Conservation (phyloP, 2,888 invertebrate genomes). For the Acleris sparsana region DNA sequence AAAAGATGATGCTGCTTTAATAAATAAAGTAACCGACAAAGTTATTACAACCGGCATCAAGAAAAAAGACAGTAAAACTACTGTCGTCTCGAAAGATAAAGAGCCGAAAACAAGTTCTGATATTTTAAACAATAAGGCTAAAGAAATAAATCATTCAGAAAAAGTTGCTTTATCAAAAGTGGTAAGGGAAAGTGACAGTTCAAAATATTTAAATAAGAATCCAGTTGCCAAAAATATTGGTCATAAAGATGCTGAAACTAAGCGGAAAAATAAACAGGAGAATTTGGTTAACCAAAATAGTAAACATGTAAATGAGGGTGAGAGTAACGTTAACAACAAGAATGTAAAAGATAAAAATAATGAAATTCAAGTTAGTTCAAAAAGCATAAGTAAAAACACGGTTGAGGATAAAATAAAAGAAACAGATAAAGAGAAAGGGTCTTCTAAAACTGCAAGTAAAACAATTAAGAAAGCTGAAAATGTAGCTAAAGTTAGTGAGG, state of each 20-base stretch:
- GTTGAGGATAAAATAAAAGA: slow-evolving; percentile 25
- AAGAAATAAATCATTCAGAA: slow-evolving; percentile 11
- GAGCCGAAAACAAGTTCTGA: slow-evolving; percentile 1
- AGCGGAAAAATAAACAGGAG: slow-evolving; percentile 26
- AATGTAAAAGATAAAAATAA: slow-evolving; percentile 27
- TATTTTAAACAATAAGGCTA: slow-evolving; percentile 21
- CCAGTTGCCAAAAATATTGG: background rate
- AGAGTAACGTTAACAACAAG: slow-evolving; percentile 19
- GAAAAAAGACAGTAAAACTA: background rate
- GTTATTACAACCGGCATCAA: background rate
- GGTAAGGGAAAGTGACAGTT: background rate
- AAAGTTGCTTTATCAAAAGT: background rate
- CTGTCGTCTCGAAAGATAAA: background rate
- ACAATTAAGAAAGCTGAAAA: background rate
- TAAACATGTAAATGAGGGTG: slow-evolving; percentile 27
- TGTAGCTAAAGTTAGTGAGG: background rate
- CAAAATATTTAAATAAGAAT: background rate
- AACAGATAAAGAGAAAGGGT: background rate
- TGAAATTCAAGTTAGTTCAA: background rate
- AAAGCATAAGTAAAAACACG: slow-evolving; percentile 15
- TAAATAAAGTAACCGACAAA: background rate
- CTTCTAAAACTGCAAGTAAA: background rate
- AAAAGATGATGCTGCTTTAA: background rate
- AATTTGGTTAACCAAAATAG: slow-evolving; percentile 22
- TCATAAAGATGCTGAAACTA: background rate